These are phyloP conservation scores for Diplosoma virens DNA, from an alignment of 23 tunicate genomes.

Conservation along the genomic window DNA sequence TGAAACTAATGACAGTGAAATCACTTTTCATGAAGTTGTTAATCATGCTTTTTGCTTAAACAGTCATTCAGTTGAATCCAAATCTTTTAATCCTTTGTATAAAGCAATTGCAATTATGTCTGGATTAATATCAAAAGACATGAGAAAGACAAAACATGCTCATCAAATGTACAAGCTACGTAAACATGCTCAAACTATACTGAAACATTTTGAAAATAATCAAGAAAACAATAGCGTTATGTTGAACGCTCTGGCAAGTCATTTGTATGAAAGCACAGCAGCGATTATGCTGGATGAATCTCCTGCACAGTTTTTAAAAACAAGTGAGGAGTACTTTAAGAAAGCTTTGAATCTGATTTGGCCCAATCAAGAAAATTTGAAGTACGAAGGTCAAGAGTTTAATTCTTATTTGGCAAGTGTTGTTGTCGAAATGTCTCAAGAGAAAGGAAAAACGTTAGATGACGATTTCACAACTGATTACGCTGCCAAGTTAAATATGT, in stretches of 20 bases:
- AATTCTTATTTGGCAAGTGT: too few species aligned
- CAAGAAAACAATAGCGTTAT: background rate
- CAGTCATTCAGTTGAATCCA: too few species aligned
- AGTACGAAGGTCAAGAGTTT: too few species aligned
- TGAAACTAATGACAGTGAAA: slow-evolving; percentile 9
- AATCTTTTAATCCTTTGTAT: background rate
- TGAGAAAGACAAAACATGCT: background rate
- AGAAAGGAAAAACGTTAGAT: too few species aligned
- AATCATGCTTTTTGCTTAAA: too few species aligned
- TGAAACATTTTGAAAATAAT: too few species aligned
- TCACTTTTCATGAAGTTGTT: too few species aligned
- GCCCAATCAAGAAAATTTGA: too few species aligned
- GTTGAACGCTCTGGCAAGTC: background rate
- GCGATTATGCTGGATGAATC: slow-evolving; percentile 4
- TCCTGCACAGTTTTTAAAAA: background rate
- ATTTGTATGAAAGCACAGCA: slow-evolving; percentile 31
- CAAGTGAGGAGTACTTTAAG: background rate
- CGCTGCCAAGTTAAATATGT: background rate
- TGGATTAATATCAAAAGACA: too few species aligned
- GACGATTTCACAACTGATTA: too few species aligned
- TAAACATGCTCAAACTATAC: too few species aligned
- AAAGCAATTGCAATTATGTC: slow-evolving; percentile 5
- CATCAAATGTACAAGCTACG: background rate
- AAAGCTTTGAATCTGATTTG: slow-evolving; percentile 3
- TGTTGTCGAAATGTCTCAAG: too few species aligned